Conservation (phyloP, 2,113 vertebrate species). For the Odontophorus gujanensis region DNA sequence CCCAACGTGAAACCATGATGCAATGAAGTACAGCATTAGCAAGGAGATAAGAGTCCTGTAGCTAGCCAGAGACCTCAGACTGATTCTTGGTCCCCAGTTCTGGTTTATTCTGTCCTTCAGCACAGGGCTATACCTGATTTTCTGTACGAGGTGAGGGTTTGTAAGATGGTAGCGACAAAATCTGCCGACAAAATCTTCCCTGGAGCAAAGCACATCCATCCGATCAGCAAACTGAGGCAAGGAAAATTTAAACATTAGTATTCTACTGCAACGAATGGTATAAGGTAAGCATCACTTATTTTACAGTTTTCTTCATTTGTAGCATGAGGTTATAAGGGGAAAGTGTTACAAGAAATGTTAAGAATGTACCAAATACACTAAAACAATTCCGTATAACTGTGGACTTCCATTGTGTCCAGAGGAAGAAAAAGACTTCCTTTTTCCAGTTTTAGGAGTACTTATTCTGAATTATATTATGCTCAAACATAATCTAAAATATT, state of each 20-base stretch:
- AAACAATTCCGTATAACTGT: not conserved
- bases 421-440: not conserved
- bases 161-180: conserved; percentile 86
- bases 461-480: not conserved
- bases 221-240: conserved; percentile 82
- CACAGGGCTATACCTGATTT: conserved; percentile 72
- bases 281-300: not conserved
- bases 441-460: not conserved
- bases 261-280: not conserved
- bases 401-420: not conserved
- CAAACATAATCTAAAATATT: not conserved
- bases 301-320: not conserved
- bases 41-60: conserved; percentile 85
- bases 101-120: not conserved
- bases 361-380: not conserved
- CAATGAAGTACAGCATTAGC: conserved; percentile 80
- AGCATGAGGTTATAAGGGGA: not conserved
- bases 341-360: not conserved
- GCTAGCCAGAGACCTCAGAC: conserved; percentile 90
- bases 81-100: conserved; percentile 79
- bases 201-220: conserved; percentile 86
- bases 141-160: not conserved
- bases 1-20: conserved; percentile 80
- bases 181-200: conserved; percentile 86
- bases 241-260: not conserved